Base-by-base conservation (phyloP, 2,888 invertebrate genomes). In the Oscheius onirici region DNA sequence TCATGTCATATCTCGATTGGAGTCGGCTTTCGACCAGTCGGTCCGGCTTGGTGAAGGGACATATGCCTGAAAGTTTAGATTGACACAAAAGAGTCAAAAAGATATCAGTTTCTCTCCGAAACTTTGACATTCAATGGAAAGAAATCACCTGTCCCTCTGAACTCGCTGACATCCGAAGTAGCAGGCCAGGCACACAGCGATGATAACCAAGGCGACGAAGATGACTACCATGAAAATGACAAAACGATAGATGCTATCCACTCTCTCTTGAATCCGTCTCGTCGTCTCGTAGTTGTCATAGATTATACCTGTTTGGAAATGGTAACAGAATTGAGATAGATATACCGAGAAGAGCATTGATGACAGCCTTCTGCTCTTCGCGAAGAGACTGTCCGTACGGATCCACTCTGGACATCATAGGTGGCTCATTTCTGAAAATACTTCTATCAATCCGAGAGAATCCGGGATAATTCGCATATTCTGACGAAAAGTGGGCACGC, bases 201-300 rank as follows among this genome's bases (percentile, higher is more conserved):
- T 72, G 22, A 73, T 61, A 20, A 79, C 63, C 11, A 80, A 68
- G 43, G 74, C 61, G 17, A 80, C 75, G 22, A 80, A 68, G 57
- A 78, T 73, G 67, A 78, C 61, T 15, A 80, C 52, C 10, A 80
- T 49, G 40, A 74, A 66, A 22, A 74, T 52, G 17, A 75, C 70
- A 73, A 78, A 77, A 72, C 75, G 70, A 54, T 80, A 76, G 34
- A 78, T 80, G n/a, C 76, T 73, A 55, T 80, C 80, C 22, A 78
- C 76, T 6, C 73, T 71, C 13, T 69, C 69, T 24, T 81, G 81
- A 60, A 81, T 76, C 49, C 67, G 73, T 13, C 76, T 61, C 17
- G 79, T 79, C 2, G 76, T 74, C 60, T 81, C 81, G 55, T 76
- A 79, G 60, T 76, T 79, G 72, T 76, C 76, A 46, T 79, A 81